Base-by-base conservation (phyloP, 2,888 invertebrate species). In the Palloptera scutellata region DNA sequence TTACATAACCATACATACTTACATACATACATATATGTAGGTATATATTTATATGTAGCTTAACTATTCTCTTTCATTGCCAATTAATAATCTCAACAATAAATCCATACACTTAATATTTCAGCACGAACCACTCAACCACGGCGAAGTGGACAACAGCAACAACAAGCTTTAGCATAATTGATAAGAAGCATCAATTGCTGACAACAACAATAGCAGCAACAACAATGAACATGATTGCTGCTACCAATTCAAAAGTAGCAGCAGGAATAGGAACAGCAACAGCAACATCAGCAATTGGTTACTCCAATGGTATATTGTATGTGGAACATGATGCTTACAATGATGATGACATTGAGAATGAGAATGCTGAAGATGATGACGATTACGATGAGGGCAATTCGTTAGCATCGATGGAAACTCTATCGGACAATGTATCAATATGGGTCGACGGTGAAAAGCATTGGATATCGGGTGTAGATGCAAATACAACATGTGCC, bases 381-480 rank as follows among this genome's bases (percentile, higher is more conserved):
- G 59, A 70, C 40, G 69, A 74, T 43, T 71, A 67, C 11, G 76
- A 75, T 52, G 76, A 74, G 20, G 74, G 73, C 59, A 78, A 79
- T 71, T 78, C 80, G 13, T 74, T 75, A 53, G 79, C 74, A 48
- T 79, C 79, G 40, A 72, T 77, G 71, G 79, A 81, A 70, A 79
- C 78, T 3, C 71, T 74, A 45, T 77, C 79, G 41, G 90, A 90
- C 79, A 91, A 91, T 81, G 88, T 92, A 52, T 91, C 91, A 11
- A 90, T 94, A 72, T 88, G 92, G 88, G 89, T 94, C 30, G 87
- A 90, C 68, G 92, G 92, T 2, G 91, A 91, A 78, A 91, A 91
- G 80, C 88, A 92, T 76, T 93, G 92, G 92, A 91, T 94, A 67
- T 90, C 92, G 1, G 94, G 94, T 3, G 89, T 94, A 61, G 88